Base-by-base conservation (phyloP, 2,888 invertebrate species). In the Busseola fusca region DNA sequence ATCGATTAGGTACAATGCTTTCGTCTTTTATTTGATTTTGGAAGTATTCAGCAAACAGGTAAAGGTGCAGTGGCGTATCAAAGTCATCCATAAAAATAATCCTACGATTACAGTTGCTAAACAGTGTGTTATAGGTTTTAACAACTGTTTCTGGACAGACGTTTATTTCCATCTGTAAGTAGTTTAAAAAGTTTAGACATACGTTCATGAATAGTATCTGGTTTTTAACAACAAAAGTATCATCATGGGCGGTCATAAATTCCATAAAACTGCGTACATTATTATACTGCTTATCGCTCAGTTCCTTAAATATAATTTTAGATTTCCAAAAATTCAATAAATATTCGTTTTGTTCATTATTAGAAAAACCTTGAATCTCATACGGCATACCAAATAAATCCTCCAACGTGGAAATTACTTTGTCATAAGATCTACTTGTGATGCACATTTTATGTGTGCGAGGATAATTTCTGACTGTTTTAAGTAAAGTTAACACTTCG, bases 381-480 rank as follows among this genome's bases (percentile, higher is more conserved):
- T 74, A 70, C 0, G 48, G 54, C 0, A 48, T 59, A 1, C 69
- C 74, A 25, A 82, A 72, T 21, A 70, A 56, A 30, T 10, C 9
- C 52, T 75, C 40, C 27, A 78, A 50, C 5, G 40, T 63, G 4
- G 63, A 62, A 37, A 62, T n/a, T 16, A 81, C 71, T 21, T 72
- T 67, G 48, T 82, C 81, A 57, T 85, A 80, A 0, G 82, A 67
- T 25, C 85, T 70, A 16, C 80, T 80, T 4, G 86, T 82, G 10
- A 85, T 76, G 76, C 81, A 78, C 62, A 77, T 75, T 64, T 69
- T 77, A 34, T 77, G 73, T 48, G 27, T 58, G 0, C n/a, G 40
- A 5, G 45, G 58, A 54, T 60, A 70, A 9, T 52, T 62, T 50
- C 21, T 72, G 1, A 79, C 54, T 0, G 34, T 58, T 27, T 9